Evolutionary conservation across 1,140 invertebrate genomes (phyloP), one percentile per base, ranked within the genome.

Genomic region (Neomicropteryx cornuta): DNA sequence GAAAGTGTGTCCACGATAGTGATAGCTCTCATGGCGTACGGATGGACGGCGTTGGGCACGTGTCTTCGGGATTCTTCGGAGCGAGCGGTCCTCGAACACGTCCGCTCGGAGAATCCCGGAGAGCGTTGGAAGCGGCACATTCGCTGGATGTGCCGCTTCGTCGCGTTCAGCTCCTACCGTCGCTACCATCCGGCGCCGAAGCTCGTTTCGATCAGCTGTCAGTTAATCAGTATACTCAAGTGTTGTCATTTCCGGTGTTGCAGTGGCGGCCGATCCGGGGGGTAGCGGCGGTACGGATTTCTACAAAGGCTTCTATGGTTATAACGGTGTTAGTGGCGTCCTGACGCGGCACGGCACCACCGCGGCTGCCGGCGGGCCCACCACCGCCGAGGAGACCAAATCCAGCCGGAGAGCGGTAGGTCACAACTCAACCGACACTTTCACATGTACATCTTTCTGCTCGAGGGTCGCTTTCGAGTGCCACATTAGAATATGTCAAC

Each of bases 221-320:
- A 24, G 23, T 24, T 24, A 24, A 24, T 24, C 23, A 24, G 23
- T 24, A 24, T 6, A 24, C 13, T 24, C 6, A 8, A 8, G 13
- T 24, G 13, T 24, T 24, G 23, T 24, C 13, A 58, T 70, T 70
- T 69, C 76, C 70, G 74, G 75, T 77, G 68, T 79, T 78, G 70
- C 81, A 84, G 81, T 84, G 80, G 81, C 79, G 73, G 75, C 73
- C 65, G 76, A 76, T 57, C 69, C 71, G 55, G 73, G 75, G 67
- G 72, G 70, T 63, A 56, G 63, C 69, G 75, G 75, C 73, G 72
- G 72, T 73, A 55, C 72, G 74, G 80, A 85, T 76, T 78, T 76
- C 79, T 83, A 77, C 82, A 85, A 85, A 77, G 75, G 73, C 77
- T 77, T 71, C 77, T 72, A 64, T 61, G 60, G 58, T 60, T 72